Percentiles rank a stretch among this genome's conserved stretches.
Conservation (phyloP, 2,888 invertebrate genomes). For the Molorchus minor region DNA sequence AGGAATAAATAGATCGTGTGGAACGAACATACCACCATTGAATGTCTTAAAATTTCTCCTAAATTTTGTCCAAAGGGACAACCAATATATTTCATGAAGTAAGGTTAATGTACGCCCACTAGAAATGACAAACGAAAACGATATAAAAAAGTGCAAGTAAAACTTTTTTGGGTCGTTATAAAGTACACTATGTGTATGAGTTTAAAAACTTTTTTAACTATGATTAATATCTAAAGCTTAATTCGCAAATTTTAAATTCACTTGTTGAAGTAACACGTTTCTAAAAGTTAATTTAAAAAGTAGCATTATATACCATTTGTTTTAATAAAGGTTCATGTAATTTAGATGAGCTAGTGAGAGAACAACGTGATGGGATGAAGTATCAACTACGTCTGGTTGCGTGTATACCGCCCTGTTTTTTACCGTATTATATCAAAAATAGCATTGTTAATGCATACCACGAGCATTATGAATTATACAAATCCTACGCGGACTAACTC, state of each 20-base stretch:
- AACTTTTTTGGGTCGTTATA: not conserved
- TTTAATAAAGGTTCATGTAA: conserved; percentile 21
- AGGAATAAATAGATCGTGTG: too few relatives aligned
- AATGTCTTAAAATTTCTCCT: too few relatives aligned
- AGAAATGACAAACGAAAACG: too few relatives aligned
- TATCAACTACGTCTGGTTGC: conserved; percentile 3
- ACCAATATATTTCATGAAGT: too few relatives aligned
- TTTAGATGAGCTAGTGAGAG: conserved; percentile 14
- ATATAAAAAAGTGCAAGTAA: not conserved
- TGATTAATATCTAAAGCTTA: not conserved
- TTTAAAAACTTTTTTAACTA: not conserved
- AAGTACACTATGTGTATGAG: not conserved
- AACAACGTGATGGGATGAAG: conserved; percentile 5
- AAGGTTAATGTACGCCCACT: too few relatives aligned
- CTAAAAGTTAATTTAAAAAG: conserved; percentile 7
- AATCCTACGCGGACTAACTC: conserved; percentile 8
- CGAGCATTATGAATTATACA: conserved; percentile 18
- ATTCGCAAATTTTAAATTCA: conserved; percentile 5
- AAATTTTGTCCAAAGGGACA: too few relatives aligned
- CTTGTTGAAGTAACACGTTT: conserved; percentile 7
- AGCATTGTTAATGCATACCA: conserved; percentile 8
- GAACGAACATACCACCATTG: too few relatives aligned
- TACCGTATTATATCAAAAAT: not conserved
- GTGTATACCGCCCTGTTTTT: conserved; percentile 5
- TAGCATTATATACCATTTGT: conserved; percentile 11